Evolutionary conservation across 2,888 invertebrate species (phyloP), one percentile per base, ranked within the genome.

Genomic region (Hecatera dysodea): DNA sequence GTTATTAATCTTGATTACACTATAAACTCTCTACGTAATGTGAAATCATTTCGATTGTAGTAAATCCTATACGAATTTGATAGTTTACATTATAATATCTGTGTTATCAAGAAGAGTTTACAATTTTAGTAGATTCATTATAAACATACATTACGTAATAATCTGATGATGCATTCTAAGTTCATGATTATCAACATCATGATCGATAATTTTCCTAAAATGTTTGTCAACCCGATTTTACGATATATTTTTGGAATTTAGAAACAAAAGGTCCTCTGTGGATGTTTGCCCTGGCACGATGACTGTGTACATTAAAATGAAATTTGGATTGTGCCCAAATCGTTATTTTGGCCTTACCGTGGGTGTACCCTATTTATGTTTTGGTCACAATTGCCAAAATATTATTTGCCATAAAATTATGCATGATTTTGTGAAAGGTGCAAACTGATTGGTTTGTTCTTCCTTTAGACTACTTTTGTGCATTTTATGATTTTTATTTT

Each of bases 281-380:
- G 71, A 79, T 76, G 81, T 78, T 77, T 75, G 61, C 69, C 53
- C 72, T 80, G 78, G 70, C 74, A 79, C 82, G 72, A 80, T 78
- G 83, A 67, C 66, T 78, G 75, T 76, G 66, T 77, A 75, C 78
- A 83, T 87, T 86, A 84, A 85, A 87, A 88, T 90, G 88, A 88
- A 88, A 90, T 90, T 93, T 93, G 93, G 93, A 93, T 89, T 88
- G 86, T 83, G 82, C 87, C 92, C 92, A 93, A 92, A 84, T 81
- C 39, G 80, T 85, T 86, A 86, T 86, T 89, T 89, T 84, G 88
- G 84, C 92, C 89, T 91, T 90, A 86, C 76, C 60, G 85, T 84
- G 85, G 80, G 82, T 80, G 82, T 78, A 74, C 73, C 72, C 73
- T 85, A 86, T 88, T 87, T 86, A 78, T 81, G 73, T 80, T 83